Evolutionary conservation across 1,140 invertebrate species (phyloP).

Genomic region (Heliconius hermathena): DNA sequence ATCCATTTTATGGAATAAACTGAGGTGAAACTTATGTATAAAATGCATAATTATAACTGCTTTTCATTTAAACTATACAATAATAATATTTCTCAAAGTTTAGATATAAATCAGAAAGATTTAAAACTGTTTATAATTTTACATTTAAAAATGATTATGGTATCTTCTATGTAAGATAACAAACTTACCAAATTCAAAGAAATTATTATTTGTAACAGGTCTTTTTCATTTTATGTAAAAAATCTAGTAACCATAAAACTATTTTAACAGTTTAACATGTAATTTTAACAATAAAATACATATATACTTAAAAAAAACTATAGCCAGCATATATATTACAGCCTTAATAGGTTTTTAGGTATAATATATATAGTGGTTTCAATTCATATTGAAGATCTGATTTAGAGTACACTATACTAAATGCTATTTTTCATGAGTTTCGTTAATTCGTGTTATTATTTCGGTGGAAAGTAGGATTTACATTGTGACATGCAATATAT

Average conservation of each 20-base stretch:
- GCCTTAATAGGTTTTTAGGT: too few species aligned
- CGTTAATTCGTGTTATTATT: background rate
- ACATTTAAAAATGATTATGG: background rate
- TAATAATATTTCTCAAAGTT: background rate
- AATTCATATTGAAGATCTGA: background rate
- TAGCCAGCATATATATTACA: background rate
- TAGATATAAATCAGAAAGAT: background rate
- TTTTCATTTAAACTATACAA: background rate
- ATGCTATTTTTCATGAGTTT: background rate
- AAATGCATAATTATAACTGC: background rate
- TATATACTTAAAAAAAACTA: background rate
- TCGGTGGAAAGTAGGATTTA: background rate
- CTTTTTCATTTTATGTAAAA: background rate
- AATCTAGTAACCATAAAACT: background rate
- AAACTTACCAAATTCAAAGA: background rate
- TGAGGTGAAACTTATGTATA: slow-evolving; percentile 6
- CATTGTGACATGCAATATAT: background rate
- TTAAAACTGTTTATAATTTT: background rate
- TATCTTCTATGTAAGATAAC: background rate
- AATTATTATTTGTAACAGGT: background rate
- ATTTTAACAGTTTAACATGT: background rate
- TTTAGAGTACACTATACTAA: background rate
- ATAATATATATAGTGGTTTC: too few species aligned
- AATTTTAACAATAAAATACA: too few species aligned
- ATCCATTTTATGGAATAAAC: background rate